Conservation (phyloP, 2,797 vertebrate species). For the Epinephelus malabaricus region DNA sequence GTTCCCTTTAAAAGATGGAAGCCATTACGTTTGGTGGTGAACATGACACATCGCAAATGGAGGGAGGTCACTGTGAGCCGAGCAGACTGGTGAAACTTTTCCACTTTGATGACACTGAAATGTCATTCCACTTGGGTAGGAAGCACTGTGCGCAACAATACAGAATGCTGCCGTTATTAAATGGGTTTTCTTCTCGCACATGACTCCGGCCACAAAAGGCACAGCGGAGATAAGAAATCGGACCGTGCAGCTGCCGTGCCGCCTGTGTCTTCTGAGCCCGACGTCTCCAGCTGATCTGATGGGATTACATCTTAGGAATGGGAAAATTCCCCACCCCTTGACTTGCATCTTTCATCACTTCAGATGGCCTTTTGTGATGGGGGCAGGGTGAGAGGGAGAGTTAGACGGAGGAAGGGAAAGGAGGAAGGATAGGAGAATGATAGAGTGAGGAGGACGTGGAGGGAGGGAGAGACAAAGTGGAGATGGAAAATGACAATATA, state of each 20-base stretch:
- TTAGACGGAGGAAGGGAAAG: slow-evolving; percentile 22
- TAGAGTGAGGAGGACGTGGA: slow-evolving; percentile 50
- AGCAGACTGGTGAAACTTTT: slow-evolving; percentile 36
- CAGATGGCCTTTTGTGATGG: slow-evolving; percentile 51
- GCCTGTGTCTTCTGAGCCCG: slow-evolving; percentile 48
- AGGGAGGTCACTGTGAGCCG: slow-evolving; percentile 44
- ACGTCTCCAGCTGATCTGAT: slow-evolving; percentile 63
- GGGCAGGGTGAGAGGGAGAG: slow-evolving; percentile 13
- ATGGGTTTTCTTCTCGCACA: slow-evolving; percentile 18
- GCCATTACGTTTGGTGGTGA: slow-evolving; percentile 44
- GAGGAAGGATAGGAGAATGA: slow-evolving; percentile 45
- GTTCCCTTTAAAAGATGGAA: slow-evolving; percentile 52
- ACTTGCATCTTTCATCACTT: slow-evolving; percentile 64
- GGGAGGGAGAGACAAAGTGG: slow-evolving; percentile 65
- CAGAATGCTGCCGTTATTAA: slow-evolving; percentile 32
- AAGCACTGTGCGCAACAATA: slow-evolving; percentile 17
- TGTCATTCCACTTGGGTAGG: slow-evolving; percentile 56
- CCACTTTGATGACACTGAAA: slow-evolving; percentile 67
- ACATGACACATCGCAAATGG: slow-evolving; percentile 56
- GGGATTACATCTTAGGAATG: slow-evolving; percentile 64
- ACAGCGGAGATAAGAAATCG: slow-evolving; percentile 31
- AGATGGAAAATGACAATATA: slow-evolving; percentile 83
- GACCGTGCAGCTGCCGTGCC: slow-evolving; percentile 18
- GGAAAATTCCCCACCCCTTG: slow-evolving; percentile 35
- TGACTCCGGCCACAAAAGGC: slow-evolving; percentile 17